Evolutionary conservation across 2,797 vertebrate genomes (phyloP).

Genomic region (Rhyacichthys aspro): DNA sequence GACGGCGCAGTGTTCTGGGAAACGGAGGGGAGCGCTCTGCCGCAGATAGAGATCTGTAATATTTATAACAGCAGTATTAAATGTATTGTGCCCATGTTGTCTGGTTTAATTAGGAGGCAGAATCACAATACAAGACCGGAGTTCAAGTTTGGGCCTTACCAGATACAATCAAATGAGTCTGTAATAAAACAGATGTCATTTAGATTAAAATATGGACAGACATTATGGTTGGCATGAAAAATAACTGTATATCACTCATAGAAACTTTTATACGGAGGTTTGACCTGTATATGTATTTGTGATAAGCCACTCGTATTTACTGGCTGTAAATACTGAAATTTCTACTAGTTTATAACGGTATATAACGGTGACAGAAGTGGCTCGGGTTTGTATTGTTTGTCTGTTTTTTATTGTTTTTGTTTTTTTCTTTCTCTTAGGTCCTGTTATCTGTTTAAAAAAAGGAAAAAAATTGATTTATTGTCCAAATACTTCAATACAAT

Average conservation of each 20-base stretch:
- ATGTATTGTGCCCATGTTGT: background rate
- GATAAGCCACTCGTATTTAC: too few species aligned
- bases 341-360: too few species aligned
- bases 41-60: constrained; percentile 5
- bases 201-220: background rate
- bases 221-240: background rate
- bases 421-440: too few species aligned
- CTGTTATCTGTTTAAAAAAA: too few species aligned
- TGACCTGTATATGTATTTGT: background rate
- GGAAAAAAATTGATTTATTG: too few species aligned
- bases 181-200: background rate
- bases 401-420: too few species aligned
- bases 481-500: too few species aligned
- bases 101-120: constrained; percentile 9
- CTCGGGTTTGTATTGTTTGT: too few species aligned
- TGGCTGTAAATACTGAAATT: too few species aligned
- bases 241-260: background rate
- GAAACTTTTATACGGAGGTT: background rate
- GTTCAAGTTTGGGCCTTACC: background rate
- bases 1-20: background rate
- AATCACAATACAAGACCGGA: background rate
- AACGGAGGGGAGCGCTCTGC: background rate
- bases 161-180: constrained; percentile 2
- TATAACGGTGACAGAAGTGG: too few species aligned
- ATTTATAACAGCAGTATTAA: constrained; percentile 8